Percentiles rank a stretch among this genome's conserved stretches.
Conservation (phyloP, 2,797 vertebrate species). For the Cynopterus sphinx region DNA sequence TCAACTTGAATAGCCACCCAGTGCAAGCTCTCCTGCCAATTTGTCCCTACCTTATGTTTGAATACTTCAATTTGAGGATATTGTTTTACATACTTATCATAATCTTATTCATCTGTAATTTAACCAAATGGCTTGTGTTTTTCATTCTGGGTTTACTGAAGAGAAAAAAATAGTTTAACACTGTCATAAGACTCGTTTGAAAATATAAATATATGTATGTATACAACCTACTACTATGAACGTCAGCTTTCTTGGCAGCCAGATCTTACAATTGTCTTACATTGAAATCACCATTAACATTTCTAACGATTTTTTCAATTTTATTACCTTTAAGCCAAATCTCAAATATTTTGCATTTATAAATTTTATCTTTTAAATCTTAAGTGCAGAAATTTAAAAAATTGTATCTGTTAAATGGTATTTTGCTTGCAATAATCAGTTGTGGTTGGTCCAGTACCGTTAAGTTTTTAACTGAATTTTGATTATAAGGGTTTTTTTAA, state of each 20-base stretch:
- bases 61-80: not conserved
- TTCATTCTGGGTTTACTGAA: not conserved
- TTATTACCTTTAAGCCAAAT: not conserved
- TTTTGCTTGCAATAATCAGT: not conserved
- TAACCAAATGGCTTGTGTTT: not conserved
- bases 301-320: not conserved
- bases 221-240: not conserved
- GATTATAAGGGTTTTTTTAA: not conserved
- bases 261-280: not conserved
- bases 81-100: not conserved
- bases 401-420: not conserved
- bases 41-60: not conserved
- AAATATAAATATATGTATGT: not conserved
- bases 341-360: not conserved
- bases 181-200: not conserved
- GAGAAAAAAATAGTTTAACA: not conserved
- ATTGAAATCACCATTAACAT: not conserved
- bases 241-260: not conserved
- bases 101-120: not conserved
- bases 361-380: conserved; percentile 15
- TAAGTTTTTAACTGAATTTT: conserved; percentile 30
- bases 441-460: not conserved
- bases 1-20: not conserved
- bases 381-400: not conserved
- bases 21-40: not conserved